These are phyloP conservation scores for Criorhina ranunculi DNA, from an alignment of 2,888 invertebrate genomes.

Conservation along the genomic window DNA sequence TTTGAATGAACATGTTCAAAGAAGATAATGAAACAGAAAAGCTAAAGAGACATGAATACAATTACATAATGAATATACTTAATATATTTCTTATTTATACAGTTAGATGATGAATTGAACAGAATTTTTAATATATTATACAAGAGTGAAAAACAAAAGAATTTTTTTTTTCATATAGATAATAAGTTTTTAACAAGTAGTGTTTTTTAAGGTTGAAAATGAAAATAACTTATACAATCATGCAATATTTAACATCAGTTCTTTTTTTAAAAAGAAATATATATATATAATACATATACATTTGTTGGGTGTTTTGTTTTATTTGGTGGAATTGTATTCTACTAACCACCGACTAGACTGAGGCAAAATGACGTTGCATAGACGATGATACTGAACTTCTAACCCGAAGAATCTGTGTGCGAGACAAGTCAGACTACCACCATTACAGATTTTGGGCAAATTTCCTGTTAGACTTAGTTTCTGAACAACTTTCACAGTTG, in stretches of 20 bases:
- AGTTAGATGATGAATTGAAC: conserved; percentile 57
- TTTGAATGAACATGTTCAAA: conserved; percentile 55
- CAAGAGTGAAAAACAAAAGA: conserved; percentile 30
- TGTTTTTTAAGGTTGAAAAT: conserved; percentile 64
- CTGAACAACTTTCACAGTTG: too few relatives aligned
- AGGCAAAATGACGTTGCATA: too few relatives aligned
- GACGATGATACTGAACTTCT: too few relatives aligned
- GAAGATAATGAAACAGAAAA: conserved; percentile 15
- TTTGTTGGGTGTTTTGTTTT: not conserved
- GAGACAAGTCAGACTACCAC: too few relatives aligned
- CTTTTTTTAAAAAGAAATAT: conserved; percentile 58
- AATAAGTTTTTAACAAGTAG: conserved; percentile 68
- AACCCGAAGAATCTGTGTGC: too few relatives aligned
- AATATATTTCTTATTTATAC: conserved; percentile 72
- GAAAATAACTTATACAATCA: conserved; percentile 74
- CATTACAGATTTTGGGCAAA: too few relatives aligned
- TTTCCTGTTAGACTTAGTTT: too few relatives aligned
- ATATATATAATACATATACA: conserved; percentile 43
- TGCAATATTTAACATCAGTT: conserved; percentile 68
- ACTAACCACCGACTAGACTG: too few relatives aligned
- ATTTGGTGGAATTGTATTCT: not conserved
- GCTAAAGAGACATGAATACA: conserved; percentile 36
- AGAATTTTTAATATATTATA: conserved; percentile 69
- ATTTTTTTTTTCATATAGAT: conserved; percentile 41
- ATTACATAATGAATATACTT: conserved; percentile 45